Percentiles rank a stretch among this genome's conserved stretches.
Conservation (phyloP, 2,113 vertebrate species). For the Rana temporaria region DNA sequence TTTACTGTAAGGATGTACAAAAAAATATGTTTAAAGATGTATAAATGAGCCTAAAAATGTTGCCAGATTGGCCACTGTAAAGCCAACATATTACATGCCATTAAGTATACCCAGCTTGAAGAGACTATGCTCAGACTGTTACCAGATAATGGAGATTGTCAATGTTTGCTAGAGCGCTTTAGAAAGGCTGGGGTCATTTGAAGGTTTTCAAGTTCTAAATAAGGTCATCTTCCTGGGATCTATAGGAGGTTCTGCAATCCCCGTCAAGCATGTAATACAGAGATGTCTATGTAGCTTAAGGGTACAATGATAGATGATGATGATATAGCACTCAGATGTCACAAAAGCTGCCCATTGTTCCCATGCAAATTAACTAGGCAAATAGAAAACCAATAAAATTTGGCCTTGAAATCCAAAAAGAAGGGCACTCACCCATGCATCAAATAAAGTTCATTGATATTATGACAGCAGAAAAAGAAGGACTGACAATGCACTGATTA, state of each 20-base stretch:
- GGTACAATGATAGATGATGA: background rate
- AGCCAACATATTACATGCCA: too few species aligned
- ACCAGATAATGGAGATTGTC: too few species aligned
- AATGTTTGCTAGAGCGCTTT: too few species aligned
- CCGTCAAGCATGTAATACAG: background rate
- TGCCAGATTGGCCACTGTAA: too few species aligned
- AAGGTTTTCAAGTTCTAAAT: background rate
- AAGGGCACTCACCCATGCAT: background rate
- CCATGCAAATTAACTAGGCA: background rate
- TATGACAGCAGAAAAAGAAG: background rate
- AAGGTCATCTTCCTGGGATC: background rate
- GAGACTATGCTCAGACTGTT: too few species aligned
- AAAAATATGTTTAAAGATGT: too few species aligned
- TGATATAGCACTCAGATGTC: too few species aligned
- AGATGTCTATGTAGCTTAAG: background rate
- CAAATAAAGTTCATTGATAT: slow-evolving; percentile 32
- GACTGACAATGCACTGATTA: slow-evolving; percentile 6
- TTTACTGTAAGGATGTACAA: too few species aligned
- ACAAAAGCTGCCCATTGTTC: background rate
- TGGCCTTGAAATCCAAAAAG: background rate
- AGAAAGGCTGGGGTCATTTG: too few species aligned
- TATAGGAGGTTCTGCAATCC: background rate
- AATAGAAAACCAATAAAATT: slow-evolving; percentile 20
- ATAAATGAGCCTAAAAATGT: too few species aligned
- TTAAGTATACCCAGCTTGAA: too few species aligned